phyloP scores from a whole-genome alignment of 1,140 invertebrate genomes.

The Heliconius nattereri region DNA sequence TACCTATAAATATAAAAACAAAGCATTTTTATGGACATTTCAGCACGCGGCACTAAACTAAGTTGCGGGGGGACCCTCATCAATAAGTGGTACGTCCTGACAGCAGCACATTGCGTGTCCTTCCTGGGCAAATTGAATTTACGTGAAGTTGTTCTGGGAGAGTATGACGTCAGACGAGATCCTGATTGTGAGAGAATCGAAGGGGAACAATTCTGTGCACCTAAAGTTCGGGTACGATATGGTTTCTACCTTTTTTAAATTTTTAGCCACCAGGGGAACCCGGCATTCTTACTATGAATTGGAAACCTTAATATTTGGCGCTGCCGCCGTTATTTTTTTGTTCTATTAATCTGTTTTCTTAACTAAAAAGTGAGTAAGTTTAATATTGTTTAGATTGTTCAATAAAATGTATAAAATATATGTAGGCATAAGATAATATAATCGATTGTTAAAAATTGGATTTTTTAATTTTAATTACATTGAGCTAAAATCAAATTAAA shows the following conservation, averaged over 20 bases:
- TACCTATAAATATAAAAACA: too few species aligned
- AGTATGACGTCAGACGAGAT: slow-evolving; percentile 82
- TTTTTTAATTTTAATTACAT: too few species aligned
- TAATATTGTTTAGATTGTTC: too few species aligned
- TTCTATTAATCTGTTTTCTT: too few species aligned
- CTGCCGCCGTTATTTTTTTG: too few species aligned
- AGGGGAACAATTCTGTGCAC: slow-evolving; percentile 79
- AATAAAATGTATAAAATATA: too few species aligned
- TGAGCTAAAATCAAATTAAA: too few species aligned
- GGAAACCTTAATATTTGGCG: too few species aligned
- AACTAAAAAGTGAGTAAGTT: too few species aligned
- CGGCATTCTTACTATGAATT: too few species aligned
- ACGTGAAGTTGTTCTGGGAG: slow-evolving; percentile 83
- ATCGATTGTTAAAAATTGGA: too few species aligned
- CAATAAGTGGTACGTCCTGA: slow-evolving; percentile 84
- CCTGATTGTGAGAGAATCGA: slow-evolving; percentile 82
- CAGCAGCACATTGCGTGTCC: slow-evolving; percentile 86
- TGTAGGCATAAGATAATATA: too few species aligned
- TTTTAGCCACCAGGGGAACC: not conserved
- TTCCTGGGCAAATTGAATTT: slow-evolving; percentile 65
- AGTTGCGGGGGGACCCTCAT: slow-evolving; percentile 86
- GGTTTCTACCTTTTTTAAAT: not conserved
- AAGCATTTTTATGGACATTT: slow-evolving; percentile 15
- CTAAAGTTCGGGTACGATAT: slow-evolving; percentile 70
- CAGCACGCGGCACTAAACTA: slow-evolving; percentile 74